These are phyloP conservation scores for Aspiorhynchus laticeps DNA, from an alignment of 2,113 vertebrate species.

Conservation along the genomic window DNA sequence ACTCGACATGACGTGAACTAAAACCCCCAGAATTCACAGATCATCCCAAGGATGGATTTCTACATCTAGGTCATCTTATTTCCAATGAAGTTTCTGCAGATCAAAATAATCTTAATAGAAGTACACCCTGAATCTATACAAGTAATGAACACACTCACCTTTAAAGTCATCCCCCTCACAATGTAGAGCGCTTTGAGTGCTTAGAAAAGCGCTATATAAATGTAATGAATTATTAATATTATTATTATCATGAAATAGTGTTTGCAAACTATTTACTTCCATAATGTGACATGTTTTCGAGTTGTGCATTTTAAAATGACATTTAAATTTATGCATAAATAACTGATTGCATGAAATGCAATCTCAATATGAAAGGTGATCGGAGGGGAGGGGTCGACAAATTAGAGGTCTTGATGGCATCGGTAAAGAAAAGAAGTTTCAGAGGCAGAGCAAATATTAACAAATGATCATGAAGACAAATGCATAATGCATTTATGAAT, in stretches of 20 bases:
- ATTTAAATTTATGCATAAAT: neutral
- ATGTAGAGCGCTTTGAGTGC: too few species aligned
- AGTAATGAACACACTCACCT: neutral
- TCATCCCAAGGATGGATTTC: too few species aligned
- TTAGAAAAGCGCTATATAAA: too few species aligned
- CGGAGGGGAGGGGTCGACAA: neutral
- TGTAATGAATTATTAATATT: too few species aligned
- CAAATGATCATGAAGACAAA: neutral
- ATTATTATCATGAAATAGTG: neutral
- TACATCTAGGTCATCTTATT: neutral
- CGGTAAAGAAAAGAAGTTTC: neutral
- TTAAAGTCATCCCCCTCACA: neutral
- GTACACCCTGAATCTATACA: neutral
- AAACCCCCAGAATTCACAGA: neutral
- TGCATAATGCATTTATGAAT: neutral
- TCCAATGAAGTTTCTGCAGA: neutral
- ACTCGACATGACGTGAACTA: neutral
- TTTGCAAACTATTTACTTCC: neutral
- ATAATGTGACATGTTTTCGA: neutral
- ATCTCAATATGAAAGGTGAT: neutral
- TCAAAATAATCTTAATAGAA: neutral
- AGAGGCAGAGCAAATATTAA: neutral
- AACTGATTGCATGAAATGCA: neutral
- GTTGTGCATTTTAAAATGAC: neutral
- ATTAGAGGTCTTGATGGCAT: neutral